phyloP scores from a whole-genome alignment of 1,140 invertebrate genomes.

The Venustaconcha ellipsiformis region DNA sequence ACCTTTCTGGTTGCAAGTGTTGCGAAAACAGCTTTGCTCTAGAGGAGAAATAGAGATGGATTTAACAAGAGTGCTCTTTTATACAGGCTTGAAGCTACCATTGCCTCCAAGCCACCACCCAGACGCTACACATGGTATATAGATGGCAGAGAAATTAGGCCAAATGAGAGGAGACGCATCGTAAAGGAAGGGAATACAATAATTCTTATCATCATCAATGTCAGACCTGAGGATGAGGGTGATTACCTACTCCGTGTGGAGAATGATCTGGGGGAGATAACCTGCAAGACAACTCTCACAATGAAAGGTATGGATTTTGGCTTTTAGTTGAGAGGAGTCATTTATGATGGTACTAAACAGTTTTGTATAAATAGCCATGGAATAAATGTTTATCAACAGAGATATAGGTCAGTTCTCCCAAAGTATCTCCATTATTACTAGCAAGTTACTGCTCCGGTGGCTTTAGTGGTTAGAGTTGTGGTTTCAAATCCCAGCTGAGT shows the following conservation, averaged over 20 bases:
- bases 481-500: too few species aligned
- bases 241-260: constrained; percentile 64
- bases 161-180: constrained; percentile 56
- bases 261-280: constrained; percentile 66
- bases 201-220: constrained; percentile 60
- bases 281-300: constrained; percentile 66
- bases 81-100: constrained; percentile 61
- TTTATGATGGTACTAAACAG: neutral
- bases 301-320: constrained; percentile 53
- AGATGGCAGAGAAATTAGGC: constrained; percentile 58
- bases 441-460: too few species aligned
- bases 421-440: too few species aligned
- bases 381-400: neutral
- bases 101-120: constrained; percentile 58
- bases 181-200: constrained; percentile 57
- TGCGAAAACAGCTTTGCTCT: too few species aligned
- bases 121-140: constrained; percentile 60
- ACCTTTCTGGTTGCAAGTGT: too few species aligned
- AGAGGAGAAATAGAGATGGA: too few species aligned
- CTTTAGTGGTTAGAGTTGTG: too few species aligned
- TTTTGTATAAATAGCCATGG: neutral
- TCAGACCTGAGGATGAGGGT: constrained; percentile 60
- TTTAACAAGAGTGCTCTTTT: neutral
- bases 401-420: too few species aligned
- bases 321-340: neutral